Evolutionary conservation across 2,888 invertebrate genomes (phyloP).

Genomic region (Drosophila acutilabella): DNA sequence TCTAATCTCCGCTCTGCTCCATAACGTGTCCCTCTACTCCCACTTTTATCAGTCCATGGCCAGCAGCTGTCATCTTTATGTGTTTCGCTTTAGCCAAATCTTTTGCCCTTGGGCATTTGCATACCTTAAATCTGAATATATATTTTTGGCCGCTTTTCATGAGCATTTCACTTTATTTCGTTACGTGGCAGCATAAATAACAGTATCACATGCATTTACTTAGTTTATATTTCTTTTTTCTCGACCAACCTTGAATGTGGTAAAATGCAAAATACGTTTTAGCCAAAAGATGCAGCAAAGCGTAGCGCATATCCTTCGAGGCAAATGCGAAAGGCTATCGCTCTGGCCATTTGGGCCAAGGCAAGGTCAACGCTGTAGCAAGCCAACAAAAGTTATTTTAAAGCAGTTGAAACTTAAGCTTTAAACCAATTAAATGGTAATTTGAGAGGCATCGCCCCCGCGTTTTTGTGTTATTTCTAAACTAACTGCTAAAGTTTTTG

Average conservation of each 20-base stretch:
- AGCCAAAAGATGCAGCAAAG: constrained; percentile 50
- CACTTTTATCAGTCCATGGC: constrained; percentile 6
- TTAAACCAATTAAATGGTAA: constrained; percentile 67
- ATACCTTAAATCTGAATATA: constrained; percentile 36
- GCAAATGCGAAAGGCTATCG: constrained; percentile 1
- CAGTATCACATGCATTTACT: constrained; percentile 50
- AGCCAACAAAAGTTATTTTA: constrained; percentile 26
- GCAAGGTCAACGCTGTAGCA: constrained; percentile 28
- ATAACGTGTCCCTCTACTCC: neutral
- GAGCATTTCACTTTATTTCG: constrained; percentile 40
- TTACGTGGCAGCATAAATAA: constrained; percentile 59
- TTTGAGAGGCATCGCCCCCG: constrained; percentile 38
- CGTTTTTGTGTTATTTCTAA: neutral
- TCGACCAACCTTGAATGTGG: constrained; percentile 50
- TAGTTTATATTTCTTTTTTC: constrained; percentile 28
- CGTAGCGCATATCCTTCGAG: constrained; percentile 18
- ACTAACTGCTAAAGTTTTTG: constrained; percentile 51
- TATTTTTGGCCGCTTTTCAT: constrained; percentile 40
- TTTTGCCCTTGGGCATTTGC: constrained; percentile 40
- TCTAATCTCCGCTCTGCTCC: neutral
- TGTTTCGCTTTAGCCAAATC: constrained; percentile 18
- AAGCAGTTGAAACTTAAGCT: constrained; percentile 31
- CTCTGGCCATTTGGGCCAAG: constrained; percentile 16
- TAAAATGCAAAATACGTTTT: constrained; percentile 47
- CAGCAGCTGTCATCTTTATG: constrained; percentile 17